phyloP scores from a whole-genome alignment of 2,797 vertebrate genomes.

The Lacerta bilineata region DNA sequence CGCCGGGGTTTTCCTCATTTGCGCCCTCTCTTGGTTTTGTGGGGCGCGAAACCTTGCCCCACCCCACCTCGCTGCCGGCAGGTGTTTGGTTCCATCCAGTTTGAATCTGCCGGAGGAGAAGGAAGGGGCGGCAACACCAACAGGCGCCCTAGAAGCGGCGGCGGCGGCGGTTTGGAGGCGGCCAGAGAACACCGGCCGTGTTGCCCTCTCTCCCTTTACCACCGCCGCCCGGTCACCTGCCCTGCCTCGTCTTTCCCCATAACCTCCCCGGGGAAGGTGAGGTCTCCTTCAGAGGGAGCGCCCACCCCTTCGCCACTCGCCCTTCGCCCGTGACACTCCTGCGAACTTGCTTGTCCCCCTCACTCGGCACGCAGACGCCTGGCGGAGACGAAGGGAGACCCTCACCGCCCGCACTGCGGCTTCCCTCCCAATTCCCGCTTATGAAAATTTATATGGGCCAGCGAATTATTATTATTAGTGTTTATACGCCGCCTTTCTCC shows the following conservation, averaged over 20 bases:
- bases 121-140: not conserved
- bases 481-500: too few species aligned
- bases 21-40: not conserved
- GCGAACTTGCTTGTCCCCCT: not conserved
- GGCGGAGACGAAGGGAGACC: too few species aligned
- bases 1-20: too few species aligned
- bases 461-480: too few species aligned
- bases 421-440: too few species aligned
- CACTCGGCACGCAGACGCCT: not conserved
- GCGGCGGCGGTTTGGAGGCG: not conserved
- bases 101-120: not conserved
- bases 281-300: not conserved
- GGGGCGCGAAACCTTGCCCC: rapidly evolving
- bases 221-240: not conserved
- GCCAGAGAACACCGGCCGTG: not conserved
- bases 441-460: not conserved
- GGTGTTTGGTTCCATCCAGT: constrained; percentile 2
- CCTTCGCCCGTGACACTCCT: not conserved
- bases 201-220: not conserved
- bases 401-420: not conserved
- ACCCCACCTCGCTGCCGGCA: rapidly evolving
- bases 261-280: constrained; percentile 11
- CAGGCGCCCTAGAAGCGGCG: not conserved
- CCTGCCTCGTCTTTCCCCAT: too few species aligned
- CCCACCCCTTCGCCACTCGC: not conserved